Base-by-base conservation (phyloP, 2,113 vertebrate genomes). In the Petroica traversi region DNA sequence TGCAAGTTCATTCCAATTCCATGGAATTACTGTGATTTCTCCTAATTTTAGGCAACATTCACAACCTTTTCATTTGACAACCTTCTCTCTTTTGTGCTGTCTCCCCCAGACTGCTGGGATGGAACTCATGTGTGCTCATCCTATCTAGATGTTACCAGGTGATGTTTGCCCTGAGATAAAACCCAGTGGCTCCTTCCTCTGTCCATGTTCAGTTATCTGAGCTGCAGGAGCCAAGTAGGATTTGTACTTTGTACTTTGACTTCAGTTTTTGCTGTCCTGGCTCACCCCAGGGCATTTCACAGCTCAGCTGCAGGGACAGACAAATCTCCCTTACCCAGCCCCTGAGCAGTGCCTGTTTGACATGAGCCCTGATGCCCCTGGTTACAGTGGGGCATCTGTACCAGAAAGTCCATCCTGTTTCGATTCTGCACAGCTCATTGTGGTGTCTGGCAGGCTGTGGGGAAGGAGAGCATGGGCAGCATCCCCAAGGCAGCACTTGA, bases 361-460 rank as follows among this genome's bases (percentile, higher is more conserved):
- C 62, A 83, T 6, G 61, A 38, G 25, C 66, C 66, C 36, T 79
- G 62, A 18, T 22, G 29, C 40, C 28, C 34, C 43, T 24, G 34
- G 16, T 34, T 83, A 58, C 83, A 24, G 23, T 33, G 46, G 33
- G 14, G 18, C n/a, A n/a, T 5, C 67, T 36, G 33, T 3, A 15
- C 6, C 43, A 68, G 49, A 26, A 61, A 36, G 68, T 19, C 48
- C 12, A 0, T 6, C 29, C 17, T 8, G 25, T n/a, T 68, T 58
- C 41, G 36, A 15, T n/a, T 14, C 49, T 8, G 1, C 17, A 14
- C 25, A 14, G 61, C 1, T 1, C 1, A 2, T 2, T 16, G 14
- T 7, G 41, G 61, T 19, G 74, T 51, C 40, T 82, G 69, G 49
- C 36, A n/a, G 48, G 81, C 41, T 9, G 33, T 22, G 15, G 58